phyloP scores from a whole-genome alignment of 2,888 invertebrate genomes.

The Drosophila basisetae region DNA sequence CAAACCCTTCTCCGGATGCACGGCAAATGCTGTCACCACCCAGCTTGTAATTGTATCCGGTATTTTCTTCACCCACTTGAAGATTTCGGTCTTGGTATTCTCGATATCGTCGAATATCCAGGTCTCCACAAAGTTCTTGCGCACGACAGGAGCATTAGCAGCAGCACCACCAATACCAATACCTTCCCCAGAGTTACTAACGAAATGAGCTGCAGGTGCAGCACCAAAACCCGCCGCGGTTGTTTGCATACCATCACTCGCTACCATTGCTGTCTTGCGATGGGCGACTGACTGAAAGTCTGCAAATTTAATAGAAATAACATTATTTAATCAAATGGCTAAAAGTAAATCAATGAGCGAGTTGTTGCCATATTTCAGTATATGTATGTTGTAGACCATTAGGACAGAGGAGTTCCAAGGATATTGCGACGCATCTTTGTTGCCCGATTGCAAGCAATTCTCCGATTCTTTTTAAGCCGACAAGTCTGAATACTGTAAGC shows the following conservation, averaged over 20 bases:
- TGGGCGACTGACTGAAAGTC: slow-evolving; percentile 10
- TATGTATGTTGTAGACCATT: neutral
- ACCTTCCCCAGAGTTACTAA: neutral
- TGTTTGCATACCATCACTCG: neutral
- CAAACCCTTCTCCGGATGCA: slow-evolving; percentile 90
- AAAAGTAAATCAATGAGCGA: neutral
- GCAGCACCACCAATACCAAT: neutral
- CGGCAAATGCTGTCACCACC: slow-evolving; percentile 92
- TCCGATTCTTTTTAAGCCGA: neutral
- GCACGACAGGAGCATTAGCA: slow-evolving; percentile 59
- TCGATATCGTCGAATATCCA: slow-evolving; percentile 87
- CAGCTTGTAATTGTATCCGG: slow-evolving; percentile 94
- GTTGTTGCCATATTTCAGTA: neutral
- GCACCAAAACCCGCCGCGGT: neutral
- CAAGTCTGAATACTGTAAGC: neutral
- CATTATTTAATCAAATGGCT: neutral
- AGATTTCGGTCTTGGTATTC: slow-evolving; percentile 70
- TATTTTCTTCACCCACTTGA: slow-evolving; percentile 86
- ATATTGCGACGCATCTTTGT: neutral
- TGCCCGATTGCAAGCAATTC: neutral
- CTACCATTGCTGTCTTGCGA: slow-evolving; percentile 46
- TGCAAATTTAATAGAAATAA: neutral
- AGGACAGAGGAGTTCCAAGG: neutral
- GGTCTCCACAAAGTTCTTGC: slow-evolving; percentile 90
- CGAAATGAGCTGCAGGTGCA: neutral